Evolutionary conservation across 2,113 vertebrate genomes (phyloP).

Genomic region (Nothocercus nigrocapillus): DNA sequence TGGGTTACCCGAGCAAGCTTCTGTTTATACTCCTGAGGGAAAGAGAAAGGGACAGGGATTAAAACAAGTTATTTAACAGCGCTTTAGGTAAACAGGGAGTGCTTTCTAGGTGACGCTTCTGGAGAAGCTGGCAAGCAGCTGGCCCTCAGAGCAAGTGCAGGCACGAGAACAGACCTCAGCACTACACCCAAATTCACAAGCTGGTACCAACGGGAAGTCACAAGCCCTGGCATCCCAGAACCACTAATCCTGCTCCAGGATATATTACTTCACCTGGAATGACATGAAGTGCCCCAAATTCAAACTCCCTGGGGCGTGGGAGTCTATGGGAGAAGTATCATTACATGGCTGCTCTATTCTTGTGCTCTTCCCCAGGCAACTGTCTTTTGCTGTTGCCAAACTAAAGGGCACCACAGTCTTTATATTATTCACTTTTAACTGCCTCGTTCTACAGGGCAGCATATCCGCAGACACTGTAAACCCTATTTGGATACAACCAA

Average conservation of each 20-base stretch:
- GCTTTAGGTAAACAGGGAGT: not conserved
- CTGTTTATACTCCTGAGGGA: slow-evolving; percentile 93
- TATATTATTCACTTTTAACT: not conserved
- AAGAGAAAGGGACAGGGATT: not conserved
- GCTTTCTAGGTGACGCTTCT: not conserved
- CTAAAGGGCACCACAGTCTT: too few species aligned
- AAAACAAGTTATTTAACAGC: not conserved
- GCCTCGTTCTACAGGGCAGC: not conserved
- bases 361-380: not conserved
- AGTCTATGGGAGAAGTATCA: not conserved
- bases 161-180: not conserved
- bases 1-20: slow-evolving; percentile 96
- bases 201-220: not conserved
- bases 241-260: not conserved
- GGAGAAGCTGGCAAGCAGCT: not conserved
- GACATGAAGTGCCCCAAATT: not conserved
- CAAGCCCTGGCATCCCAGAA: not conserved
- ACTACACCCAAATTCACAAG: not conserved
- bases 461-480: not conserved
- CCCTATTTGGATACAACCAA: too few species aligned
- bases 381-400: not conserved
- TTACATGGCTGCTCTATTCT: not conserved
- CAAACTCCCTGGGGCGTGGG: not conserved
- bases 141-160: not conserved
- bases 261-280: not conserved